Conservation (phyloP, 2,113 vertebrate genomes). For the Bothrops jararaca region DNA sequence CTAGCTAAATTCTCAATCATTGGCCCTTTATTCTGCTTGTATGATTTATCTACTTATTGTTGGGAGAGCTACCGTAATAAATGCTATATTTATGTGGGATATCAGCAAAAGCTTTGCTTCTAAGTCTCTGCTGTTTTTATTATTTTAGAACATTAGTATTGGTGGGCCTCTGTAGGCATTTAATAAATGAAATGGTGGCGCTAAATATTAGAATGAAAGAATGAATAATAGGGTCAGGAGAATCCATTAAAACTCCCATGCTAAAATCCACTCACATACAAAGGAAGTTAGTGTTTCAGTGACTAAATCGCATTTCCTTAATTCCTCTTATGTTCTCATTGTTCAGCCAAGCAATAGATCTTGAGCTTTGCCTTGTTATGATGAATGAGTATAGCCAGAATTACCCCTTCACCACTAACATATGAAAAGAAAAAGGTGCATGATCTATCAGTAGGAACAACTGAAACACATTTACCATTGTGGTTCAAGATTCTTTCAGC, state of each 20-base stretch:
- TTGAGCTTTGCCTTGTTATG: background rate
- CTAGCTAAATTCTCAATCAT: background rate
- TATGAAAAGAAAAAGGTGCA: background rate
- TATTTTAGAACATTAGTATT: background rate
- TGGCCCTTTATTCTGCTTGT: background rate
- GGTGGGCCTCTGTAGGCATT: background rate
- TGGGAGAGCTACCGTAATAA: background rate
- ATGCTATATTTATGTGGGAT: background rate
- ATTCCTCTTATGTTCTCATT: background rate
- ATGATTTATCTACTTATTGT: background rate
- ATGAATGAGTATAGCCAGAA: background rate
- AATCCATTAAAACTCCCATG: background rate
- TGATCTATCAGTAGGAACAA: constrained; percentile 20
- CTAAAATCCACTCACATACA: background rate
- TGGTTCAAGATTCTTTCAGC: constrained; percentile 6
- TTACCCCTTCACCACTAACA: background rate
- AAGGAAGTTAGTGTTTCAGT: background rate
- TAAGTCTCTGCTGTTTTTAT: background rate
- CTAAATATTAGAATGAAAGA: background rate
- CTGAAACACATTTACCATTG: constrained; percentile 23
- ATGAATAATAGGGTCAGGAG: background rate
- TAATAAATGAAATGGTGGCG: background rate
- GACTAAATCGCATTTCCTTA: background rate
- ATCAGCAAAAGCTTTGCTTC: background rate
- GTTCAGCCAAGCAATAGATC: background rate